These are phyloP conservation scores for Caenorhabditis sulstoni DNA, from an alignment of 2,888 invertebrate species.

Conservation along the genomic window DNA sequence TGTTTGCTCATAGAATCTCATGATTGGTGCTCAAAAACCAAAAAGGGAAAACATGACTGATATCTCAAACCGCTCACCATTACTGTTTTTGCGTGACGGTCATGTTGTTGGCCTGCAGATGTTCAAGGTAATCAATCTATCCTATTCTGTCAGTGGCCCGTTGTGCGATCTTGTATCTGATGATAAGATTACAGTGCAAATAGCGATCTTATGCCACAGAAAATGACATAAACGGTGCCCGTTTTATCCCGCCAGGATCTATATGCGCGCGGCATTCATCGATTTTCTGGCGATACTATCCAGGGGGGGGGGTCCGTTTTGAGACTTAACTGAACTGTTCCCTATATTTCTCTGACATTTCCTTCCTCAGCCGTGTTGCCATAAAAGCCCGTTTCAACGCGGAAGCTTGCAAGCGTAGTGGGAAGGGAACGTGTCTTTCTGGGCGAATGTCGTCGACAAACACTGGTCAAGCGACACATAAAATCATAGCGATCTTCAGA, in stretches of 20 bases:
- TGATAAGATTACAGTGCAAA: no score
- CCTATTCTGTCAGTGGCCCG: no score
- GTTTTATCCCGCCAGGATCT: no score
- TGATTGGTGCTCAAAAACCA: no score
- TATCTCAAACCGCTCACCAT: neutral
- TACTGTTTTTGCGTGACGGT: neutral
- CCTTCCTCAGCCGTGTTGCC: neutral
- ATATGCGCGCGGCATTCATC: no score
- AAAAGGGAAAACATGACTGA: slow-evolving; percentile 3
- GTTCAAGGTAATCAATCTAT: slow-evolving; percentile 18
- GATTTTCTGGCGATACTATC: no score
- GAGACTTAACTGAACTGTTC: no score
- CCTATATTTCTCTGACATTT: no score
- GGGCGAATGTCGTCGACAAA: slow-evolving; percentile 41
- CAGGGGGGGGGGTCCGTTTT: no score
- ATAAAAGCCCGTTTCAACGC: slow-evolving; percentile 42
- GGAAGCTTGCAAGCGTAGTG: slow-evolving; percentile 31
- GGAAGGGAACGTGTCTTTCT: slow-evolving; percentile 43
- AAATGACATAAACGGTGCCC: neutral
- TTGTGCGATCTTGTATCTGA: no score
- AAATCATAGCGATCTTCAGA: slow-evolving; percentile 56
- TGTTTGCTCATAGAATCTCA: no score
- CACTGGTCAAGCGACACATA: slow-evolving; percentile 52
- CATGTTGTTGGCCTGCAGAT: neutral
- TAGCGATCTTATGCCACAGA: neutral